These are phyloP conservation scores for Mus minutoides DNA, from an alignment of 2,797 vertebrate species.

Conservation along the genomic window DNA sequence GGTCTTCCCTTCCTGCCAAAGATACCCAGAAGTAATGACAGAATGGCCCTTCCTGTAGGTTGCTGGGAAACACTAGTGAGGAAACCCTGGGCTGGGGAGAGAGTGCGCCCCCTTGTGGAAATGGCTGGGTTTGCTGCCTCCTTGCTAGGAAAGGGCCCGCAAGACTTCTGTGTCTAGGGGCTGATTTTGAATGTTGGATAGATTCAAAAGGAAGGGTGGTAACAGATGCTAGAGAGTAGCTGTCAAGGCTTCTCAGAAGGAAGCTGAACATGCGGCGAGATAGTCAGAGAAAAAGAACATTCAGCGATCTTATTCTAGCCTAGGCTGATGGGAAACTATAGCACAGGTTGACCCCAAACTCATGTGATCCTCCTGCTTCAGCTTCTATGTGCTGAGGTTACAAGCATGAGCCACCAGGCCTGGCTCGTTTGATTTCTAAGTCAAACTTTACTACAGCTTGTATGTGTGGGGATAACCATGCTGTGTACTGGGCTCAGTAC, in stretches of 20 bases:
- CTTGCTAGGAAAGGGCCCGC: rapidly evolving
- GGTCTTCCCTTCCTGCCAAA: no score
- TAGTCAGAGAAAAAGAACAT: background rate
- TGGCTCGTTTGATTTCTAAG: background rate
- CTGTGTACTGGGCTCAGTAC: no score
- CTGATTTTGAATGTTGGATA: background rate
- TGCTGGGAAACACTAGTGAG: rapidly evolving
- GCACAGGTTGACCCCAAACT: background rate
- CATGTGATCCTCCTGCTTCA: background rate
- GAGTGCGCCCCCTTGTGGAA: background rate
- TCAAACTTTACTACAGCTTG: background rate
- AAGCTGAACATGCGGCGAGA: background rate
- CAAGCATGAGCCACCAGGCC: background rate
- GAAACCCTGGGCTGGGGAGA: background rate
- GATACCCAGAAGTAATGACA: background rate
- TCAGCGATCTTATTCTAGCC: background rate
- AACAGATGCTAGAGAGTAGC: background rate
- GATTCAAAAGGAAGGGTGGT: no score
- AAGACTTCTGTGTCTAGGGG: background rate
- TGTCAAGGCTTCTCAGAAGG: background rate
- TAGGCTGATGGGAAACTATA: background rate
- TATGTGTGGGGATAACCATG: no score
- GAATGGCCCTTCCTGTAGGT: background rate
- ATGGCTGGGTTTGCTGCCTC: background rate
- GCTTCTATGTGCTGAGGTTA: background rate